These are phyloP conservation scores for Sprattus sprattus DNA, from an alignment of 2,113 vertebrate species.

Conservation along the genomic window DNA sequence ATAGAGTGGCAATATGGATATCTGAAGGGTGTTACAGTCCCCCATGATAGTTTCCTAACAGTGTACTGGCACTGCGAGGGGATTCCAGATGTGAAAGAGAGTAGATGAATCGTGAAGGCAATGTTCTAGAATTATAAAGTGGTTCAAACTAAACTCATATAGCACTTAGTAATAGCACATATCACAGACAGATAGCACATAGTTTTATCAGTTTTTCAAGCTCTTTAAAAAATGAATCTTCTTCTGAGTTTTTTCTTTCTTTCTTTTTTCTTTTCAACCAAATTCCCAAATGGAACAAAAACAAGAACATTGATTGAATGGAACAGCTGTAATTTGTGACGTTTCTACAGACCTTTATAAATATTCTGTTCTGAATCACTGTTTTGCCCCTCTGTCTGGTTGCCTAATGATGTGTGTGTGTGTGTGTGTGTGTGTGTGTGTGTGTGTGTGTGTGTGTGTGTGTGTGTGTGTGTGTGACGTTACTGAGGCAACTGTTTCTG, in stretches of 20 bases:
- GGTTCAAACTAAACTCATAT: not conserved
- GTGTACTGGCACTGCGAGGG: not conserved
- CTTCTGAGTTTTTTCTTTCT: not conserved
- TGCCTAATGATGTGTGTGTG: constrained; percentile 24
- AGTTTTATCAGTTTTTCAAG: too few relatives aligned
- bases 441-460: not conserved
- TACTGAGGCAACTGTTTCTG: too few relatives aligned
- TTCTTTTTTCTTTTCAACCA: not conserved
- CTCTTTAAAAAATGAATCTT: too few relatives aligned
- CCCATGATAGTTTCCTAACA: not conserved
- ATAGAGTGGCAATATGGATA: too few relatives aligned
- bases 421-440: constrained; percentile 8
- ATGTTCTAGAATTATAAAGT: too few relatives aligned
- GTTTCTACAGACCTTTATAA: constrained; percentile 17
- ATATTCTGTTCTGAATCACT: not conserved
- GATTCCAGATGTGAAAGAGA: not conserved
- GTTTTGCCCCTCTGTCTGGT: constrained; percentile 9
- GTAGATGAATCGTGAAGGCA: not conserved
- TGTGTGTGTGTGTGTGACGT: constrained; percentile 32
- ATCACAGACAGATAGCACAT: too few relatives aligned
- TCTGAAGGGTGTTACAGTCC: too few relatives aligned
- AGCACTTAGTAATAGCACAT: too few relatives aligned
- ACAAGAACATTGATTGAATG: not conserved
- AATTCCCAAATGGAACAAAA: not conserved
- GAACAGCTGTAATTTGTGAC: not conserved